phyloP scores from a whole-genome alignment of 2,888 invertebrate genomes.

The Dryobota labecula region DNA sequence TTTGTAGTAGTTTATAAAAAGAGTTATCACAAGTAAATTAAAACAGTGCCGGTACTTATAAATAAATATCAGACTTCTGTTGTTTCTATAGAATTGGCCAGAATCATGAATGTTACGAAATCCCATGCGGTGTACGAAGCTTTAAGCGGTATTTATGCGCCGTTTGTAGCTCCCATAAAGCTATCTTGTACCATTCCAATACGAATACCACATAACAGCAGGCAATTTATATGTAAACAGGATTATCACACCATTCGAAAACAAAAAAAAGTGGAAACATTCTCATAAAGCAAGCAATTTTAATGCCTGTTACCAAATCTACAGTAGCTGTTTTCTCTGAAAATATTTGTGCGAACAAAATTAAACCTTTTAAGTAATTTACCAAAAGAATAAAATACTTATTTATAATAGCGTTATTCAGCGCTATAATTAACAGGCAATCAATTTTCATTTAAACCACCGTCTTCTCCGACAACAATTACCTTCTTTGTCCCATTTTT shows the following conservation, averaged over 20 bases:
- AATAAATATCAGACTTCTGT: neutral
- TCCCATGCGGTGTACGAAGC: conserved; percentile 36
- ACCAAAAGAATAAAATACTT: conserved; percentile 49
- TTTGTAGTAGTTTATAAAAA: too few species aligned
- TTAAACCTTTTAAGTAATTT: conserved; percentile 17
- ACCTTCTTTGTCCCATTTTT: conserved; percentile 59
- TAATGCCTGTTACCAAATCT: conserved; percentile 15
- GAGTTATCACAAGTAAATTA: neutral
- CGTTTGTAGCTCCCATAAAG: conserved; percentile 36
- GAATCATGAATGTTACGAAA: conserved; percentile 27
- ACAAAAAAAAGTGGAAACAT: conserved; percentile 12
- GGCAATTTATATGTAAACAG: conserved; percentile 46
- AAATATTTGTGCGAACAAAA: conserved; percentile 32
- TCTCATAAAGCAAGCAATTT: conserved; percentile 22
- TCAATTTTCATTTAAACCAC: conserved; percentile 58
- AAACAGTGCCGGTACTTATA: neutral
- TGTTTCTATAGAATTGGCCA: conserved; percentile 14
- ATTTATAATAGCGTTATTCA: conserved; percentile 50
- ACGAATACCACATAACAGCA: conserved; percentile 27
- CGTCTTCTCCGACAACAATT: conserved; percentile 51
- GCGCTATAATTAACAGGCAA: conserved; percentile 54
- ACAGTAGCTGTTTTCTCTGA: neutral
- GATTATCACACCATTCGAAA: conserved; percentile 25
- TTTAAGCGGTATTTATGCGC: conserved; percentile 42
- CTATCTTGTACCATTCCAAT: conserved; percentile 35